phyloP scores from a whole-genome alignment of 2,888 invertebrate genomes.

The Gonocerus acuteangulatus region DNA sequence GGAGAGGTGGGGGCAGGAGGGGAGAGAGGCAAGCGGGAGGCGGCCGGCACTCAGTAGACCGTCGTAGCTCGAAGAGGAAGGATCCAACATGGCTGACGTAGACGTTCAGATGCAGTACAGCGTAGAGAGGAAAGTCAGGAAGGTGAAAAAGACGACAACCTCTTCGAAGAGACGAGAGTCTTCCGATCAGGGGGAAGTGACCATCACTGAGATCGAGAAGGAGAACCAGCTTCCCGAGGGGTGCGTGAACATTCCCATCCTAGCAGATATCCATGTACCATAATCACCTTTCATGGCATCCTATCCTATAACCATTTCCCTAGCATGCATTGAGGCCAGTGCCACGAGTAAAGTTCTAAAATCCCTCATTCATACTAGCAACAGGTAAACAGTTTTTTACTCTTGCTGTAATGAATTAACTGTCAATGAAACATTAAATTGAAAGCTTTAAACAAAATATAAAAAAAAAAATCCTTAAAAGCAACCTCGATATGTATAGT shows the following conservation, averaged over 20 bases:
- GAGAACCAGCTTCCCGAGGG: slow-evolving; percentile 48
- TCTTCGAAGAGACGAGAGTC: slow-evolving; percentile 67
- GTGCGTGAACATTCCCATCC: slow-evolving; percentile 52
- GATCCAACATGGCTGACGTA: slow-evolving; percentile 70
- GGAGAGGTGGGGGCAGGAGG: too few relatives aligned
- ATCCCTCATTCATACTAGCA: too few relatives aligned
- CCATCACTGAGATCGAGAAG: slow-evolving; percentile 65
- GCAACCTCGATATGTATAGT: too few relatives aligned
- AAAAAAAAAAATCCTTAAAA: too few relatives aligned
- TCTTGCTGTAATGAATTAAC: too few relatives aligned
- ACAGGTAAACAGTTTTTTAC: too few relatives aligned
- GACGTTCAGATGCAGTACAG: slow-evolving; percentile 79
- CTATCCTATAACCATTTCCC: too few relatives aligned
- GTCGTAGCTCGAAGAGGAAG: slow-evolving; percentile 17
- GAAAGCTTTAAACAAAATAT: too few relatives aligned
- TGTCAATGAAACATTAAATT: too few relatives aligned
- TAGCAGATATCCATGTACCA: not conserved
- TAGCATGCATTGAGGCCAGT: too few relatives aligned
- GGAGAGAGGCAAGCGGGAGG: slow-evolving; percentile 33
- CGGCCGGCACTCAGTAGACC: slow-evolving; percentile 3
- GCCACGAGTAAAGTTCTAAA: too few relatives aligned
- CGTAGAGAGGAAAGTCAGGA: slow-evolving; percentile 77
- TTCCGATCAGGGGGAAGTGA: slow-evolving; percentile 55
- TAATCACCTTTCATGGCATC: not conserved
- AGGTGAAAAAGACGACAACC: slow-evolving; percentile 76